Evolutionary conservation across 2,113 vertebrate genomes (phyloP), one percentile per base, ranked within the genome.

Genomic region (Alectura lathami): DNA sequence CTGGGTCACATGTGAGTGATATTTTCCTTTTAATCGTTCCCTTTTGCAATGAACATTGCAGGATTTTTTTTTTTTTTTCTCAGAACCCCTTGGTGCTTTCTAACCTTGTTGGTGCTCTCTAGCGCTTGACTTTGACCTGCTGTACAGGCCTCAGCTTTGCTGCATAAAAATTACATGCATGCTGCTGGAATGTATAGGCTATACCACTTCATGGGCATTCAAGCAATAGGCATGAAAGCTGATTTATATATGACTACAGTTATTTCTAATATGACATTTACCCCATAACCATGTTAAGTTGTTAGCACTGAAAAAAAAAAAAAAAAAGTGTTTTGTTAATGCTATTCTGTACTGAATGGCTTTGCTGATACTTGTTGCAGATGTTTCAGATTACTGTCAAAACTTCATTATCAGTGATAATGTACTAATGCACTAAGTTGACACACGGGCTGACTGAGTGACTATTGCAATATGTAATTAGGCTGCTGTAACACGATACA

Each of bases 341-440:
- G 50, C 42, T 90, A 4, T 93, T 93, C 83, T 88, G 67, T 66
- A 47, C 36, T 96, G 63, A 51, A 2, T 79, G 73, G 51, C 92
- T 96, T 96, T 93, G 86, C 88, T 94, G 88, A 76, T 67, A 79
- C 91, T 88, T 96, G 95, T 96, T 96, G 59, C 87, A 97, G 83
- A 95, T 97, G 94, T 93, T 95, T 98, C 95, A 96, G 94, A 96
- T 98, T 97, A 97, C 83, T 89, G 84, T 95, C 93, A 96, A 86
- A 96, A 97, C 82, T 94, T 94, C 86, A 93, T 96, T 95, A 97
- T 96, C 92, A 84, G 36, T 94, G 95, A 91, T 96, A 96, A 97
- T 93, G 83, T n/a, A 95, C 91, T 96, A 96, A 96, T 97, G 72
- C 88, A 96, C 13, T 82, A 84, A 64, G 59, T 80, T 96, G 96